phyloP scores from a whole-genome alignment of 2,113 vertebrate species.

The Zonotrichia leucophrys region DNA sequence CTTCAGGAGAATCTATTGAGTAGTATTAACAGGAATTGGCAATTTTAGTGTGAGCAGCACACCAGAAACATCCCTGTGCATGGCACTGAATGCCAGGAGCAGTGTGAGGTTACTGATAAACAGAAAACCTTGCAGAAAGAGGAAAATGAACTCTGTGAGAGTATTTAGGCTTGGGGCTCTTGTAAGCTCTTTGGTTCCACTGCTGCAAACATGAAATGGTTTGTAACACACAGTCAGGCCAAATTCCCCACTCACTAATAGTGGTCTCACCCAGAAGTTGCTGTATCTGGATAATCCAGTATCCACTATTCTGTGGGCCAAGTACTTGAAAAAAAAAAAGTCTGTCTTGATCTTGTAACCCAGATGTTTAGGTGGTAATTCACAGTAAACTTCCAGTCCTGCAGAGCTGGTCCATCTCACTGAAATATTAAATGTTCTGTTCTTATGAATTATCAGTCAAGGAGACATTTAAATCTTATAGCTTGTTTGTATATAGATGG shows the following conservation, averaged over 20 bases:
- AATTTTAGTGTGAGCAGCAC: not conserved
- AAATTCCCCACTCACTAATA: not conserved
- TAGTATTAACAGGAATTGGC: not conserved
- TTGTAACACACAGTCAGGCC: not conserved
- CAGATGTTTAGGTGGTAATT: not conserved
- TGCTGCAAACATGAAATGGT: not conserved
- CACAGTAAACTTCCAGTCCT: not conserved
- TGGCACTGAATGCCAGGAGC: not conserved
- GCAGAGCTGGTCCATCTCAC: not conserved
- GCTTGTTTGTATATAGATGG: not conserved
- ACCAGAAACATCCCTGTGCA: not conserved
- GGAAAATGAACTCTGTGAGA: rapidly evolving
- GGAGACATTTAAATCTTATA: not conserved
- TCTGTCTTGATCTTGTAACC: not conserved
- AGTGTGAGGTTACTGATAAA: not conserved
- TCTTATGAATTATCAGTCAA: not conserved
- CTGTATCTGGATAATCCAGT: not conserved
- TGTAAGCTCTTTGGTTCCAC: not conserved
- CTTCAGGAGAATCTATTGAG: not conserved
- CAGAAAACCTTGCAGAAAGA: not conserved
- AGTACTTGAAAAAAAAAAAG: not conserved
- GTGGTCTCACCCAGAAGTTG: not conserved
- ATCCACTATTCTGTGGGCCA: not conserved
- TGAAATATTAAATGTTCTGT: not conserved
- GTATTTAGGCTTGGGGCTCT: not conserved